Percentiles rank a stretch among this genome's conserved stretches.
Evolutionary conservation across 2,113 vertebrate genomes (phyloP).

Genomic region (Dasyprocta punctata): DNA sequence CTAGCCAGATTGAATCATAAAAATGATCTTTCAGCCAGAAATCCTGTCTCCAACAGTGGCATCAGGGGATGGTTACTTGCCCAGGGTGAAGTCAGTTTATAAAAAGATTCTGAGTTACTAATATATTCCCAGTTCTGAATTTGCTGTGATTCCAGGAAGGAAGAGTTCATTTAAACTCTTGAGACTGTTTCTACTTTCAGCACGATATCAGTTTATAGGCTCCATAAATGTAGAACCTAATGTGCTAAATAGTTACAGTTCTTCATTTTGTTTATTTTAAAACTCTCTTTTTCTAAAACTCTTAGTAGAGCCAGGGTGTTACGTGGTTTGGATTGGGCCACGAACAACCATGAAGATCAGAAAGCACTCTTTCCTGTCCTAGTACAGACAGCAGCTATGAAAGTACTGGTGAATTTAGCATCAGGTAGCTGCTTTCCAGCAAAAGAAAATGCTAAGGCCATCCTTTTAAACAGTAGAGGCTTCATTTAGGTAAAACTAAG

Average conservation of each 20-base stretch:
- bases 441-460: conserved; percentile 2
- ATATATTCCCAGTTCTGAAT: conserved; percentile 46
- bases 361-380: conserved; percentile 40
- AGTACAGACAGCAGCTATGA: not conserved
- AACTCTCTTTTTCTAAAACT: not conserved
- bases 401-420: not conserved
- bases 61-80: conserved; percentile 48
- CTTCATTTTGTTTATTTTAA: conserved; percentile 61
- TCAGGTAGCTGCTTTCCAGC: conserved; percentile 3
- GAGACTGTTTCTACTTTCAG: conserved; percentile 56
- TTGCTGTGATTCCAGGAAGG: conserved; percentile 50
- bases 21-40: conserved; percentile 57
- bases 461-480: not conserved
- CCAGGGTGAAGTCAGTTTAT: conserved; percentile 63
- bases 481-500: conserved; percentile 4
- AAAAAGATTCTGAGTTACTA: conserved; percentile 55
- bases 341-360: conserved; percentile 19
- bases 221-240: conserved; percentile 51
- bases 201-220: conserved; percentile 41
- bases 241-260: conserved; percentile 45
- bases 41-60: conserved; percentile 51
- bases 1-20: conserved; percentile 59
- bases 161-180: conserved; percentile 60
- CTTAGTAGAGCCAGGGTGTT: conserved; percentile 40
- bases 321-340: conserved; percentile 32